Conservation (phyloP, 1,140 invertebrate genomes). For the Platyscapa corneri region DNA sequence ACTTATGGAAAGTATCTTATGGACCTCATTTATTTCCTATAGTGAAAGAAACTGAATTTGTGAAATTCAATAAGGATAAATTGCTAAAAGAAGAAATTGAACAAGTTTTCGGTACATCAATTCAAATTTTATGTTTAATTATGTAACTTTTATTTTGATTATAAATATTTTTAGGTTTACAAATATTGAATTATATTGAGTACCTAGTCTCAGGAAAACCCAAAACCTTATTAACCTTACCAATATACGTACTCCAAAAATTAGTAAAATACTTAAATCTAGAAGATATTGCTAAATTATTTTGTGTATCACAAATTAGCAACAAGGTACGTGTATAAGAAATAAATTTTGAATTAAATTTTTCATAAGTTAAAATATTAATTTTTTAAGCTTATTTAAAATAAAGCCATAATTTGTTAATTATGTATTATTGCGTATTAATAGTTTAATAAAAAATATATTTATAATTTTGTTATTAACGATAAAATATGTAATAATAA, state of each 20-base stretch:
- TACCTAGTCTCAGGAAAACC: constrained; percentile 50
- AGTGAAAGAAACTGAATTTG: constrained; percentile 54
- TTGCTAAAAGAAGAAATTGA: constrained; percentile 64
- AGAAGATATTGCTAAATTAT: constrained; percentile 66
- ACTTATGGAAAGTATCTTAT: constrained; percentile 71
- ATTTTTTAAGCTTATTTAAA: neutral
- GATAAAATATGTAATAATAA: too few relatives aligned
- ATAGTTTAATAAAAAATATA: too few relatives aligned
- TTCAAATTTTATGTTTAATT: neutral
- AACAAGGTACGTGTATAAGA: constrained; percentile 62
- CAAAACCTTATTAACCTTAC: constrained; percentile 59
- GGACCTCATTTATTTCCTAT: constrained; percentile 68
- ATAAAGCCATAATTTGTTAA: neutral
- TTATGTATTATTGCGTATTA: neutral
- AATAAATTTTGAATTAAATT: neutral
- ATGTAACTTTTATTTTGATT: neutral
- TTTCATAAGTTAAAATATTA: neutral
- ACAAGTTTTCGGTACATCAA: constrained; percentile 64
- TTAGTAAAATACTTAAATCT: constrained; percentile 62
- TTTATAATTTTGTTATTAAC: too few relatives aligned
- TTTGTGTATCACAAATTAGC: constrained; percentile 62
- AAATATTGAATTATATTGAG: constrained; percentile 55
- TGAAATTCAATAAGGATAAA: constrained; percentile 64
- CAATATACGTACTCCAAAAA: constrained; percentile 54
- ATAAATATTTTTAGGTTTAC: constrained; percentile 52